Evolutionary conservation across 2,888 invertebrate genomes (phyloP).

Genomic region (Polyommatus iphigenia): DNA sequence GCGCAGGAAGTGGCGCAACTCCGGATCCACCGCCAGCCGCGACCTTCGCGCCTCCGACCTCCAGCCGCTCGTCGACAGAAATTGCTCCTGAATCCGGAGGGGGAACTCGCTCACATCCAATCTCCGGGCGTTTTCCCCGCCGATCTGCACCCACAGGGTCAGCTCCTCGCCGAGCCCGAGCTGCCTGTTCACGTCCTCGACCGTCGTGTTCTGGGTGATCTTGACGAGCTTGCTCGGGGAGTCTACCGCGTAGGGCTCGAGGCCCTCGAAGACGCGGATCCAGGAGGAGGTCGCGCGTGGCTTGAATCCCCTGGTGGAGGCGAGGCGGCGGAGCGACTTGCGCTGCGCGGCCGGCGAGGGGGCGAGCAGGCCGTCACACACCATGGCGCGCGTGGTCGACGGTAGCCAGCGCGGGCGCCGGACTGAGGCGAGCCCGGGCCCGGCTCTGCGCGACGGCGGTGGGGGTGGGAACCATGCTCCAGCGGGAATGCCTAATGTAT

Average conservation of each 20-base stretch:
- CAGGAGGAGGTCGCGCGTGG: slow-evolving; percentile 74
- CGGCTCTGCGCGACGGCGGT: slow-evolving; percentile 72
- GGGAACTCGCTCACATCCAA: slow-evolving; percentile 79
- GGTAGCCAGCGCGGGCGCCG: slow-evolving; percentile 61
- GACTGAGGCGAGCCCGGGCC: slow-evolving; percentile 59
- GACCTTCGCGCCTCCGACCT: slow-evolving; percentile 79
- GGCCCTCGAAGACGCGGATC: slow-evolving; percentile 82
- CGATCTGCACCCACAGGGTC: slow-evolving; percentile 79
- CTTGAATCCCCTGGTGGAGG: slow-evolving; percentile 75
- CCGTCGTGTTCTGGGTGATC: slow-evolving; percentile 79
- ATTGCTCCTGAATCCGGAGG: slow-evolving; percentile 81
- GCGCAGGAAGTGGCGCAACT: slow-evolving; percentile 80
- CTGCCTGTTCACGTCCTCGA: slow-evolving; percentile 74
- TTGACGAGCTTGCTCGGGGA: slow-evolving; percentile 79
- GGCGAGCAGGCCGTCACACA: slow-evolving; percentile 74
- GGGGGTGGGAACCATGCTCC: slow-evolving; percentile 79
- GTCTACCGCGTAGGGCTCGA: slow-evolving; percentile 70
- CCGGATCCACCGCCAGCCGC: slow-evolving; percentile 83
- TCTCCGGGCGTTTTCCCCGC: slow-evolving; percentile 78
- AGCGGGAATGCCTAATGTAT: slow-evolving; percentile 69
- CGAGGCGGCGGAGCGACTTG: slow-evolving; percentile 74
- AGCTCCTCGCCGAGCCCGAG: slow-evolving; percentile 74
- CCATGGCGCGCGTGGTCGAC: slow-evolving; percentile 63
- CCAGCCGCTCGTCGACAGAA: slow-evolving; percentile 81
- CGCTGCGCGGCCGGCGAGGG: slow-evolving; percentile 71